These are phyloP conservation scores for Benthosema pterotum DNA, from an alignment of 2,797 vertebrate species.

Conservation along the genomic window DNA sequence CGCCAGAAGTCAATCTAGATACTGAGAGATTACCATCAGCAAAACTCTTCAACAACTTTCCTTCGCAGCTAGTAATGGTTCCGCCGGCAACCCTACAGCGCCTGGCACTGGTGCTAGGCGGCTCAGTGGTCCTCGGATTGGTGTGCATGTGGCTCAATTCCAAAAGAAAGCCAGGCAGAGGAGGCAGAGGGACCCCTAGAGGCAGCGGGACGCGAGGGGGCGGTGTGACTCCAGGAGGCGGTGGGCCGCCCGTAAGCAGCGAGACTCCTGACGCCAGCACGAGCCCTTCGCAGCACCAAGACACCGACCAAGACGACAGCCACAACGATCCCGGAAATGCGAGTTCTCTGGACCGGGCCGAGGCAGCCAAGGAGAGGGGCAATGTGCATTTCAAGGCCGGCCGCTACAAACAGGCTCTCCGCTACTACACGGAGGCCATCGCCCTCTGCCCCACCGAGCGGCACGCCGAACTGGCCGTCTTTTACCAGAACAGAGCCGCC, in stretches of 20 bases:
- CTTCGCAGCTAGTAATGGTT: constrained; percentile 95
- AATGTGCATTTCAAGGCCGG: constrained; percentile 98
- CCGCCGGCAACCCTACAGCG: too few relatives aligned
- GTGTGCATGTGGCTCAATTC: constrained; percentile 91
- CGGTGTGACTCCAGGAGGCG: too few relatives aligned
- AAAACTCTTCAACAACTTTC: constrained; percentile 53
- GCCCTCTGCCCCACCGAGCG: constrained; percentile 91
- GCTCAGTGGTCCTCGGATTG: constrained; percentile 89
- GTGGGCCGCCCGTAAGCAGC: too few relatives aligned
- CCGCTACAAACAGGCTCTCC: constrained; percentile 96
- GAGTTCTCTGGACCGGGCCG: constrained; percentile 92
- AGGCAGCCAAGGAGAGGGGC: constrained; percentile 96
- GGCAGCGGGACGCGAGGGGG: too few relatives aligned
- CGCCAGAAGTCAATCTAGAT: too few relatives aligned
- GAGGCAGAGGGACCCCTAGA: too few relatives aligned
- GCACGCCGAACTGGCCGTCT: constrained; percentile 93
- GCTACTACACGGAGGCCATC: constrained; percentile 97
- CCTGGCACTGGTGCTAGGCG: constrained; percentile 89
- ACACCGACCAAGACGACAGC: constrained; percentile 69
- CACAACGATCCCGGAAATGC: constrained; percentile 73
- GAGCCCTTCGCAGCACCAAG: constrained; percentile 84
- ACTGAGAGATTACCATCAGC: too few relatives aligned
- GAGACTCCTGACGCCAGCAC: constrained; percentile 93
- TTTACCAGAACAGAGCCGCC: constrained; percentile 98
- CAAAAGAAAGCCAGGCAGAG: too few relatives aligned